Evolutionary conservation across 2,113 vertebrate species (phyloP).

Genomic region (Tiliqua scincoides): DNA sequence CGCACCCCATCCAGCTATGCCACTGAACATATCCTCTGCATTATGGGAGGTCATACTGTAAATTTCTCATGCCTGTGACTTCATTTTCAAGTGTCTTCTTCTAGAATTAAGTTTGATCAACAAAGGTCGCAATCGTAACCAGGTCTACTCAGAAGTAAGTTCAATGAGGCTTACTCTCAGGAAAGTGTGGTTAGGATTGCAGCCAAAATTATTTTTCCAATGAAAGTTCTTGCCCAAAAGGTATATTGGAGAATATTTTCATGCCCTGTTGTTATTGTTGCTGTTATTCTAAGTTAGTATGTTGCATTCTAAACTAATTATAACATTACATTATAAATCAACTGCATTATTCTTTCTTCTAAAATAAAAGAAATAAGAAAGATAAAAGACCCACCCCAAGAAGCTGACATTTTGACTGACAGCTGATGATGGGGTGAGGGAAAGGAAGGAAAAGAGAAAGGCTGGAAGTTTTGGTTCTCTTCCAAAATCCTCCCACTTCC

Average conservation of each 20-base stretch:
- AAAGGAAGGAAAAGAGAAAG: not conserved
- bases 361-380: not conserved
- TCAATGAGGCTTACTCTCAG: too few relatives aligned
- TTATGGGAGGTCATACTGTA: not conserved
- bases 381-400: too few relatives aligned
- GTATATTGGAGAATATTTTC: too few relatives aligned
- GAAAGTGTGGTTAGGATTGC: too few relatives aligned
- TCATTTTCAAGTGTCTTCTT: not conserved
- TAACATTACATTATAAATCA: too few relatives aligned
- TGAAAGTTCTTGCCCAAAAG: conserved; percentile 29
- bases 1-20: too few relatives aligned
- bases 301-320: too few relatives aligned
- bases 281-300: too few relatives aligned
- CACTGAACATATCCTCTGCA: not conserved
- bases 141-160: too few relatives aligned
- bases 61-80: not conserved
- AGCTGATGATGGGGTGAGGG: not conserved
- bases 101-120: conserved; percentile 5
- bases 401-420: not conserved
- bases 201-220: not conserved
- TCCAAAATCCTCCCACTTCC: not conserved
- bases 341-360: too few relatives aligned
- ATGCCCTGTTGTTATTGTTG: too few relatives aligned
- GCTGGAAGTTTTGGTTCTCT: not conserved
- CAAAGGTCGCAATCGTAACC: not conserved